A percentile compares a stretch with the other conserved stretches of the same genome.
phyloP scores from a whole-genome alignment of 2,888 invertebrate species.

The Lochmaea capreae region DNA sequence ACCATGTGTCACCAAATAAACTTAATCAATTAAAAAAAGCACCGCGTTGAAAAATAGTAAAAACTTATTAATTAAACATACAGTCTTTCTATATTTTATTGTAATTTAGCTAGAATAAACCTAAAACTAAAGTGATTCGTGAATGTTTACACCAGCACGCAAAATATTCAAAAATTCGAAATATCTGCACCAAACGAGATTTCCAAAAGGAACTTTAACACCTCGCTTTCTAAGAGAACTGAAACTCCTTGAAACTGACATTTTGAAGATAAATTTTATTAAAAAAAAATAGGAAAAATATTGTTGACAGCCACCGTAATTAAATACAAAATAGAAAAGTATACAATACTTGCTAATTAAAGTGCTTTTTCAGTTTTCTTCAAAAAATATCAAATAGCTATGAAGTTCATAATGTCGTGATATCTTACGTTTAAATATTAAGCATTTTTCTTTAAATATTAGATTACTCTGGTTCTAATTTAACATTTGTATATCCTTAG shows the following conservation, averaged over 20 bases:
- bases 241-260: not conserved
- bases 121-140: constrained; percentile 59
- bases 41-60: constrained; percentile 60
- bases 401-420: no score
- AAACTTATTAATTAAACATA: constrained; percentile 57
- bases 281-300: no score
- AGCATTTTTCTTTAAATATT: no score
- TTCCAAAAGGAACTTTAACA: not conserved
- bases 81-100: constrained; percentile 64
- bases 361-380: no score
- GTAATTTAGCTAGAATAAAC: constrained; percentile 53
- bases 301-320: no score
- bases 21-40: constrained; percentile 58
- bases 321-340: no score
- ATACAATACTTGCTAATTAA: no score
- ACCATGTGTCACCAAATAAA: constrained; percentile 66
- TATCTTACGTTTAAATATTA: no score
- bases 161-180: not conserved
- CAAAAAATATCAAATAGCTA: no score
- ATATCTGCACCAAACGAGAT: not conserved
- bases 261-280: no score
- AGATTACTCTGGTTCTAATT: no score
- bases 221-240: not conserved
- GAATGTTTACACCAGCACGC: constrained; percentile 27
- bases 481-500: no score